Evolutionary conservation across 2,888 invertebrate genomes (phyloP).

Genomic region (Dioctria rufipes): DNA sequence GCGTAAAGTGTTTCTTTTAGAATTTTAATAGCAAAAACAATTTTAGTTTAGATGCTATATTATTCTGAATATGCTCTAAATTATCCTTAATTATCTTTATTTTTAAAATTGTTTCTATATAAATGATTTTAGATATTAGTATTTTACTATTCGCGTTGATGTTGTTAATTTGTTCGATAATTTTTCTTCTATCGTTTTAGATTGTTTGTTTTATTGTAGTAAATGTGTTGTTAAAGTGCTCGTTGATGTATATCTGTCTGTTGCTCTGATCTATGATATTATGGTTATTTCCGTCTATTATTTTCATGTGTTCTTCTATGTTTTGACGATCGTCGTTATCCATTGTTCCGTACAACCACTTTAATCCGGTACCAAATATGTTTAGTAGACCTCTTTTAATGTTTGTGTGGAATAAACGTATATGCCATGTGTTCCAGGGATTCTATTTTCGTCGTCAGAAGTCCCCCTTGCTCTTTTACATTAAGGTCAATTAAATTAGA

Average conservation of each 20-base stretch:
- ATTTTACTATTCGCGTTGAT: too few species aligned
- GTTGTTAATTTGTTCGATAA: too few species aligned
- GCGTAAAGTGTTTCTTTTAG: constrained; percentile 38
- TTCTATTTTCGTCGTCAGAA: constrained; percentile 13
- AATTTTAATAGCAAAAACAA: constrained; percentile 48
- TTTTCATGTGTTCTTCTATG: too few species aligned
- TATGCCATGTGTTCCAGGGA: constrained; percentile 24
- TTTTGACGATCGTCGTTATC: constrained; percentile 47
- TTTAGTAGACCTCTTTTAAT: constrained; percentile 48
- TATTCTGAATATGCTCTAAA: constrained; percentile 48
- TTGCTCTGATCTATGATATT: too few species aligned
- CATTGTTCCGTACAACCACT: constrained; percentile 53
- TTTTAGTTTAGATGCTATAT: constrained; percentile 50
- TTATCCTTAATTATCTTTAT: constrained; percentile 34
- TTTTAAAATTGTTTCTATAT: constrained; percentile 13
- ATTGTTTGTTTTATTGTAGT: too few species aligned
- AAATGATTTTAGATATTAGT: too few species aligned
- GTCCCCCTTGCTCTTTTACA: neutral
- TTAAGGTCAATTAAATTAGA: neutral
- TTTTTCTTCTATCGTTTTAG: too few species aligned
- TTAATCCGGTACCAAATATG: constrained; percentile 27
- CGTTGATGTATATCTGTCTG: too few species aligned
- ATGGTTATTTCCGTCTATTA: too few species aligned
- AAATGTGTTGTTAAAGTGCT: too few species aligned
- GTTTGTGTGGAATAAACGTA: constrained; percentile 42